Base-by-base conservation (phyloP, 1,140 invertebrate genomes). In the Heliconius hewitsoni region DNA sequence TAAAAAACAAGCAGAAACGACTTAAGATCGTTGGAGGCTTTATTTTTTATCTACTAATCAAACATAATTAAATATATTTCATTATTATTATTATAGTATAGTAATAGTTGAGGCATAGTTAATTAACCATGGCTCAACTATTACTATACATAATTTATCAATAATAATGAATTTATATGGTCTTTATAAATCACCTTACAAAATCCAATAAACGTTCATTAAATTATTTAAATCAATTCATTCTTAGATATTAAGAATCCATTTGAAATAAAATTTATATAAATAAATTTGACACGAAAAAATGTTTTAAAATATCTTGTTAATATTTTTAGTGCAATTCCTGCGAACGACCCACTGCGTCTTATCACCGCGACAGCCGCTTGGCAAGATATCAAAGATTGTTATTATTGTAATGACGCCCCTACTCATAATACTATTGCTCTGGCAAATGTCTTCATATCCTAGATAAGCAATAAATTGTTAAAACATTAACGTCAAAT, bases 1-100 rank as follows among this genome's bases (percentile, higher is more conserved):
- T 83, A 92, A 81, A 93, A 94, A 94, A 93, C 89, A 87, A 94
- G 90, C 91, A 93, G 91, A 93, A 91, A 92, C 92, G 82, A 89
- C 86, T 66, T 66, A 30, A 23, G 27, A 66, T 66, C 60, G 3
- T 66, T 66, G 60, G 60, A 66, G 60, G 11, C 27, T 16, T 16
- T 60, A 60, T 27, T 60, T 66, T 66, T 66, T 66, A 30, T 30
- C 23, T 30, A 66, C 60, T 27, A 30, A 30, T 66, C 27, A 13
- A 66, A 27, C 23, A 66, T 66, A 66, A 27, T 66, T 66, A 4
- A 66, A 66, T 66, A 66, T 27, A 66, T 66, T 66, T 27, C 30
- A 27, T 66, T 66, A 16, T 66, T 13, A 27, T 66, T 30, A 8
- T 30, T 27, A 66, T 30, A 66, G 23, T 30, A 3, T 13, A 60